Evolutionary conservation across 2,797 vertebrate genomes (phyloP), one percentile per base, ranked within the genome.

Genomic region (Sciurus carolinensis): DNA sequence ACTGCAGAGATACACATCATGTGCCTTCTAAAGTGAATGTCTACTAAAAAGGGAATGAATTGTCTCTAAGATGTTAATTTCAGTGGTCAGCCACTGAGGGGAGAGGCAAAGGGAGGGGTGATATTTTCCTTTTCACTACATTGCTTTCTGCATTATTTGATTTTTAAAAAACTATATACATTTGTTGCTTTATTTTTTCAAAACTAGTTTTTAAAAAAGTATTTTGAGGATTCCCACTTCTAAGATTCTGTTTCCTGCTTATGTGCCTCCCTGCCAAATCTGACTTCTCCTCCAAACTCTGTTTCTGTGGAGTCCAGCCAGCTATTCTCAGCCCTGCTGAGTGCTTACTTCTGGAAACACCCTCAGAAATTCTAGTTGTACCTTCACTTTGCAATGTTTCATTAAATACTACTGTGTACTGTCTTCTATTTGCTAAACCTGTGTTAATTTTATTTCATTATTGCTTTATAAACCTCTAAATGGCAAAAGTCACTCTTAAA

Each of bases 131-230:
- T 81, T 87, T 42, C 30, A 87, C 1, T 77, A 13, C 36, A 47
- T 39, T 91, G 54, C 30, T 14, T 95, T 90, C 42, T 64, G 12
- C 50, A 82, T 22, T 72, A 47, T 52, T 92, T 69, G 57, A 80
- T 36, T 5, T 62, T 75, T 84, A 52, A 75, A 52, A 64, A 26
- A 71, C 50, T 72, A 80, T 33, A 9, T 24, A 10, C 26, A 69
- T 85, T 52, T 96, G 39, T 66, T 52, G 62, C 33, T 83, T 94
- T 42, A 17, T 42, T 64, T 80, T 87, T 87, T 87, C n/a, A 95
- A 92, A 94, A 77, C 42, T 81, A 80, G 50, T 92, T 95, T 82
- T 89, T 54, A 64, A 39, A 64, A 39, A 90, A 72, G n/a, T 90
- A 89, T 52, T 89, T 91, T 67, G 69, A 91, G 26, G 76, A 91